A percentile compares a stretch with the other conserved stretches of the same genome.
These are phyloP conservation scores for Drosophila bocki DNA, from an alignment of 1,140 invertebrate species.

Conservation along the genomic window DNA sequence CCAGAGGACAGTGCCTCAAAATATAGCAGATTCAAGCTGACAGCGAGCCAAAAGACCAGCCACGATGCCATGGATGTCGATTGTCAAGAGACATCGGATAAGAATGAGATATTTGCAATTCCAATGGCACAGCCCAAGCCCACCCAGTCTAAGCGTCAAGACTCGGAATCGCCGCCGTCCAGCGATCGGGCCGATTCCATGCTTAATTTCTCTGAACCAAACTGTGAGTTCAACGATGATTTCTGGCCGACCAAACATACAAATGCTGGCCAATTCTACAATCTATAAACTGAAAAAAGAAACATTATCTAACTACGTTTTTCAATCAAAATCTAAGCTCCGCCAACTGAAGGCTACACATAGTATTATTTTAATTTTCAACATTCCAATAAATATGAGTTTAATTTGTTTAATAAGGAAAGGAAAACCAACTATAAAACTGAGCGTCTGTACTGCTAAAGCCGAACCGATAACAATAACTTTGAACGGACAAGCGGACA, in stretches of 20 bases:
- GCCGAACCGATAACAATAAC: slow-evolving; percentile 12
- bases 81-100: not conserved
- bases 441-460: slow-evolving; percentile 3
- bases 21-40: not conserved
- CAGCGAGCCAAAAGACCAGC: not conserved
- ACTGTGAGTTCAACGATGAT: slow-evolving; percentile 4
- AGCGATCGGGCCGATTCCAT: not conserved
- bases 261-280: not conserved
- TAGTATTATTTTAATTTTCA: not conserved
- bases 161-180: not conserved
- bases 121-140: slow-evolving; percentile 14
- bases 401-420: slow-evolving; percentile 17
- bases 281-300: not conserved
- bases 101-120: not conserved
- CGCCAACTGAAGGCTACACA: not conserved
- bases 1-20: not conserved
- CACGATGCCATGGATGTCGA: not conserved
- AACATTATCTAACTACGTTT: not conserved
- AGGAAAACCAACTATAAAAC: slow-evolving; percentile 15
- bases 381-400: not conserved
- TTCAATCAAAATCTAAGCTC: not conserved
- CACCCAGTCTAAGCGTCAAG: not conserved
- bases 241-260: slow-evolving; percentile 1
- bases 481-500: not conserved
- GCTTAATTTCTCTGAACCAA: not conserved